phyloP scores from a whole-genome alignment of 2,888 invertebrate species.

The Ephialtes manifestator region DNA sequence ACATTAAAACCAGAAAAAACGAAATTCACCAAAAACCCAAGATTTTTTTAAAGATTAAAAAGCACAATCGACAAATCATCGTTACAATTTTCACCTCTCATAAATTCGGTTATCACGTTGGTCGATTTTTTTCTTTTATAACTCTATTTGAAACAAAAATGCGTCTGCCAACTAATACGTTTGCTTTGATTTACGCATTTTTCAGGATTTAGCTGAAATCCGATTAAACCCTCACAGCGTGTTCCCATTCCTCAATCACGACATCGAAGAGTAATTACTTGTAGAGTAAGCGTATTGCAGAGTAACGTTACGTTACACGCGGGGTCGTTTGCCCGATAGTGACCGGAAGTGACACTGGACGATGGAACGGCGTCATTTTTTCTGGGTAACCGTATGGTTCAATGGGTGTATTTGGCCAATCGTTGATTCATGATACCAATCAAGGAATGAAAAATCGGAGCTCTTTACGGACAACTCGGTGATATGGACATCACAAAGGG shows the following conservation, averaged over 20 bases:
- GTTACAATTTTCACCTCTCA: too few relatives aligned
- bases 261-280: conserved; percentile 45
- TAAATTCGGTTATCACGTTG: too few relatives aligned
- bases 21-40: too few relatives aligned
- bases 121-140: too few relatives aligned
- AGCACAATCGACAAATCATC: too few relatives aligned
- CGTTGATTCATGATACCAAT: conserved; percentile 61
- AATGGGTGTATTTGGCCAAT: conserved; percentile 55
- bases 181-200: too few relatives aligned
- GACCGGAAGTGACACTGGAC: conserved; percentile 58
- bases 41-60: too few relatives aligned
- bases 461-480: conserved; percentile 12
- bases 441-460: conserved; percentile 39
- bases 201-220: background rate
- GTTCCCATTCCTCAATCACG: conserved; percentile 10
- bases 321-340: background rate
- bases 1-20: too few relatives aligned
- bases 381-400: background rate
- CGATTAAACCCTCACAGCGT: background rate
- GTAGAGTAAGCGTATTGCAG: background rate
- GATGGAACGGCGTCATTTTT: conserved; percentile 56
- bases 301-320: conserved; percentile 37
- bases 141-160: background rate
- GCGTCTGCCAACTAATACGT: too few relatives aligned
- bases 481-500: background rate